phyloP scores from a whole-genome alignment of 2,113 vertebrate genomes.

The Thermophis baileyi region DNA sequence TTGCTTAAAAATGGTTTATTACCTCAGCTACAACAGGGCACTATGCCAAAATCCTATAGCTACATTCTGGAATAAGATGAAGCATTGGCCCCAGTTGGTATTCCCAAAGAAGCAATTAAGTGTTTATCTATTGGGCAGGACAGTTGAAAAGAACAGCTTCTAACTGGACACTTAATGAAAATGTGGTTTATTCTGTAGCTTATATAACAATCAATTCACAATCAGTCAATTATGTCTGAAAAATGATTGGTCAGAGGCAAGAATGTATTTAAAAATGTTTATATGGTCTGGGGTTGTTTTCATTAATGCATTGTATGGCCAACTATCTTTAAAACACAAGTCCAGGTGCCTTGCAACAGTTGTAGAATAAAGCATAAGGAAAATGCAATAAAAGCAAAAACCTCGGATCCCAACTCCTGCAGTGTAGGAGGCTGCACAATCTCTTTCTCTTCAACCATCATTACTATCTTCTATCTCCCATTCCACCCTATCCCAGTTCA shows the following conservation, averaged over 20 bases:
- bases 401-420: neutral
- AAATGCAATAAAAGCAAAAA: neutral
- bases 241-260: neutral
- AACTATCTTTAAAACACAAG: neutral
- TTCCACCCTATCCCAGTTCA: neutral
- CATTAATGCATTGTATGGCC: neutral
- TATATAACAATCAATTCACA: neutral
- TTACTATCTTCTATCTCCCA: neutral
- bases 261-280: neutral
- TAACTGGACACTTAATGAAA: neutral
- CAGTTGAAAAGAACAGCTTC: neutral
- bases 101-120: neutral
- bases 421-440: neutral
- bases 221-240: neutral
- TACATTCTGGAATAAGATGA: neutral
- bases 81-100: neutral
- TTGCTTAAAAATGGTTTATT: neutral
- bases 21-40: neutral
- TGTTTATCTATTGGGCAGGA: neutral
- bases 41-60: neutral
- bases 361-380: neutral
- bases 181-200: neutral
- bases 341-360: neutral
- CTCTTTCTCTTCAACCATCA: neutral
- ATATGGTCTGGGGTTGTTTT: neutral